Evolutionary conservation across 2,113 vertebrate genomes (phyloP).

Genomic region (Paramisgurnus dabryanus): DNA sequence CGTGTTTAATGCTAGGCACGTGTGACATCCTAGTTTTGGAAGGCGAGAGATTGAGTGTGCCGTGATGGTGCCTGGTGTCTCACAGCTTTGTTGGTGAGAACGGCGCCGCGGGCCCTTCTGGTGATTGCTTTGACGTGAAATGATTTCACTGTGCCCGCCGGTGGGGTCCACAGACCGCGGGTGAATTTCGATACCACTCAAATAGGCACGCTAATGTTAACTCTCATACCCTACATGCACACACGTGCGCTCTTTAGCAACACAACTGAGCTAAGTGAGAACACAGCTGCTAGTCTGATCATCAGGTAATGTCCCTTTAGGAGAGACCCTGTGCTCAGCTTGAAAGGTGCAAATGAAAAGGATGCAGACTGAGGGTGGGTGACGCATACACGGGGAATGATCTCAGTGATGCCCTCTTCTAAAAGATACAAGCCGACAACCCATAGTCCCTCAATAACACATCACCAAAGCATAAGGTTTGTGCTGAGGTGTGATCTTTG

Average conservation of each 20-base stretch:
- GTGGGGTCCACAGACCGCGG: constrained; percentile 53
- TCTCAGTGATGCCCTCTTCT: constrained; percentile 9
- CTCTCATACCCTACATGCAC: constrained; percentile 21
- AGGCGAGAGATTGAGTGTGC: constrained; percentile 33
- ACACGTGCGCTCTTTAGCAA: constrained; percentile 10
- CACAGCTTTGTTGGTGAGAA: constrained; percentile 70
- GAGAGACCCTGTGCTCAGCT: constrained; percentile 50
- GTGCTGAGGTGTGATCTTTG: background rate
- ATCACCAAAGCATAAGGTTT: background rate
- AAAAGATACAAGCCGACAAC: background rate
- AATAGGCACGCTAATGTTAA: constrained; percentile 47
- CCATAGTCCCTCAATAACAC: background rate
- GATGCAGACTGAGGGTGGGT: constrained; percentile 13
- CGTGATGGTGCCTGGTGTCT: constrained; percentile 47
- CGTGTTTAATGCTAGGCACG: constrained; percentile 53
- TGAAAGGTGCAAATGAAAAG: constrained; percentile 74
- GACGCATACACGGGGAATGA: background rate
- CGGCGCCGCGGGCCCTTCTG: constrained; percentile 60
- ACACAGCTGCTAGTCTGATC: constrained; percentile 61
- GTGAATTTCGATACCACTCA: constrained; percentile 45
- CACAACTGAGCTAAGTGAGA: constrained; percentile 54
- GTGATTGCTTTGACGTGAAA: constrained; percentile 76
- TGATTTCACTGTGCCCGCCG: constrained; percentile 66
- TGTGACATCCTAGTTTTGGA: constrained; percentile 38
- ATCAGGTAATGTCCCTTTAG: constrained; percentile 55